phyloP scores from a whole-genome alignment of 2,888 invertebrate genomes.

The Oxytorus armatus region DNA sequence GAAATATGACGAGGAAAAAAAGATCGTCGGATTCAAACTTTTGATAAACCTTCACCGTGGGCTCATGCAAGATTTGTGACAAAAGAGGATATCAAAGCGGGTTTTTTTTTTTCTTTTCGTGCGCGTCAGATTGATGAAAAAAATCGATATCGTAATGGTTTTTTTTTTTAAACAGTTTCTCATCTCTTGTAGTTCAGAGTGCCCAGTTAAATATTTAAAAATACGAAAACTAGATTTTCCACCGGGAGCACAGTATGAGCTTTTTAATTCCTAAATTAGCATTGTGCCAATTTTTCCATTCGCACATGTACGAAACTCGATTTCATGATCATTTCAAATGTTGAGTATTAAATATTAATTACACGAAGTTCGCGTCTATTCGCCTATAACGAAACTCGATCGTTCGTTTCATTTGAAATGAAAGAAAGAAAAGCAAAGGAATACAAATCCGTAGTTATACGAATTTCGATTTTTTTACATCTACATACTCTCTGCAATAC shows the following conservation, averaged over 20 bases:
- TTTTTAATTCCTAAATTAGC: slow-evolving; percentile 15
- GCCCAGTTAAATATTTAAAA: too few species aligned
- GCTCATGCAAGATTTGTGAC: slow-evolving; percentile 51
- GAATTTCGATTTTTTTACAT: slow-evolving; percentile 35
- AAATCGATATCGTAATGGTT: slow-evolving; percentile 8
- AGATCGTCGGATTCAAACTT: background rate
- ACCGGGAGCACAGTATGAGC: too few species aligned
- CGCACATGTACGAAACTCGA: background rate
- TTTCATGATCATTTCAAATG: background rate
- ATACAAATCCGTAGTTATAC: background rate
- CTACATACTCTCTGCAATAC: slow-evolving; percentile 24
- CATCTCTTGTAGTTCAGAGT: background rate
- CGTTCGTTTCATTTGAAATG: too few species aligned
- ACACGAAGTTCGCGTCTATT: background rate
- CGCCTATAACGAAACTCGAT: too few species aligned
- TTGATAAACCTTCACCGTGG: slow-evolving; percentile 46
- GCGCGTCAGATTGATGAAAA: slow-evolving; percentile 33
- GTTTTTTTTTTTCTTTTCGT: slow-evolving; percentile 29
- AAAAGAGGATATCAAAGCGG: slow-evolving; percentile 38
- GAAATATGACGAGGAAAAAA: slow-evolving; percentile 33
- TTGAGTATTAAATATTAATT: background rate
- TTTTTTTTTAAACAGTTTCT: slow-evolving; percentile 1
- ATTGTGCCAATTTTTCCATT: slow-evolving; percentile 6
- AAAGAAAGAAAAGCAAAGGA: too few species aligned
- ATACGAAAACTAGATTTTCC: too few species aligned